A percentile compares a stretch with the other conserved stretches of the same genome.
Evolutionary conservation across 2,797 vertebrate species (phyloP).

Genomic region (Coilia nasus): DNA sequence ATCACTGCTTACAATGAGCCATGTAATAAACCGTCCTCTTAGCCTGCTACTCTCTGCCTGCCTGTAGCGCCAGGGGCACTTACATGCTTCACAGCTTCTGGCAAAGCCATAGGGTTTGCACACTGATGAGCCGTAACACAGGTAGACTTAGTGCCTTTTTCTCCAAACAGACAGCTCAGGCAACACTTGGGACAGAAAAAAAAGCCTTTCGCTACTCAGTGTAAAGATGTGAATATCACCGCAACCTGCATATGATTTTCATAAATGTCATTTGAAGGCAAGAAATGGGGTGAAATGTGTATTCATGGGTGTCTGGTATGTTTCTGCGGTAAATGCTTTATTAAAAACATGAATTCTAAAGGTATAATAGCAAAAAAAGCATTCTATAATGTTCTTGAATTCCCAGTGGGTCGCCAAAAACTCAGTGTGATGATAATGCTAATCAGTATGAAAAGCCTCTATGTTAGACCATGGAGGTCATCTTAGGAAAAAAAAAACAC

Average conservation of each 20-base stretch:
- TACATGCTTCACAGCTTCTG: conserved; percentile 62
- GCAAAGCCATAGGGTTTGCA: conserved; percentile 59
- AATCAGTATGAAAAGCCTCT: conserved; percentile 11
- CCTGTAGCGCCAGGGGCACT: conserved; percentile 57
- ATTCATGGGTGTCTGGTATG: not conserved
- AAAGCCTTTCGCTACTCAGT: not conserved
- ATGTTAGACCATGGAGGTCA: not conserved
- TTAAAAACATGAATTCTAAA: not conserved
- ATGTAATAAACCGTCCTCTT: conserved; percentile 71
- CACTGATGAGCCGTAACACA: not conserved
- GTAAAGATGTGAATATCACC: not conserved
- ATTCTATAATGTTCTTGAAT: not conserved
- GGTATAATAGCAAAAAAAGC: not conserved
- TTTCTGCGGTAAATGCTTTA: not conserved
- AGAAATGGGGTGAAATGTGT: not conserved
- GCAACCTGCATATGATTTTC: not conserved
- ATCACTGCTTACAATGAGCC: conserved; percentile 69
- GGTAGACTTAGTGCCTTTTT: conserved; percentile 7
- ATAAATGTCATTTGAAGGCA: not conserved
- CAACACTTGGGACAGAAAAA: not conserved
- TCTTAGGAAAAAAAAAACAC: not conserved
- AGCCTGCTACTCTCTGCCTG: conserved; percentile 53
- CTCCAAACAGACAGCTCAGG: not conserved
- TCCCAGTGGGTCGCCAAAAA: not conserved
- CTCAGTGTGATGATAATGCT: conserved; percentile 18